A percentile compares a stretch with the other conserved stretches of the same genome.
Conservation (phyloP, 1,140 invertebrate species). For the Steinernema feltiae region DNA sequence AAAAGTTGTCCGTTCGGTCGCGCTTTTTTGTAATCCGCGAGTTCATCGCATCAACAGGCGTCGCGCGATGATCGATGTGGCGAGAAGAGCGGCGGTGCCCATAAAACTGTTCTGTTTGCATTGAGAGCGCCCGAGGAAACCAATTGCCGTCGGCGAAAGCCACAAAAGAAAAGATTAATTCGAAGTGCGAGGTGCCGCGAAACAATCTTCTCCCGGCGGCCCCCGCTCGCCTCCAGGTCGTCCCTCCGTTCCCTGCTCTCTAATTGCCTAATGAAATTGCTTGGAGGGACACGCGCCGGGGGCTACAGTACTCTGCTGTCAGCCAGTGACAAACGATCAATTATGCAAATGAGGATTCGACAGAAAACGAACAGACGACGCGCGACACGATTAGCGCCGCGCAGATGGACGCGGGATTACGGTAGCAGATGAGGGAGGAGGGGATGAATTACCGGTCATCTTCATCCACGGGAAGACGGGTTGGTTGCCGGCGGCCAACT, state of each 20-base stretch:
- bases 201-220: neutral
- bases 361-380: constrained; percentile 7
- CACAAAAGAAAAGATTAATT: constrained; percentile 5
- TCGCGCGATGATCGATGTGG: constrained; percentile 4
- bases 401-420: neutral
- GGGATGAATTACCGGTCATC: constrained; percentile 30
- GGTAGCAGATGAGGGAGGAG: neutral
- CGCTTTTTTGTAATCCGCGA: neutral
- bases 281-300: neutral
- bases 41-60: neutral
- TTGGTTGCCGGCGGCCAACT: constrained; percentile 20
- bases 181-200: neutral
- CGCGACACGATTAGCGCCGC: constrained; percentile 11
- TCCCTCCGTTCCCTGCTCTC: neutral
- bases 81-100: neutral
- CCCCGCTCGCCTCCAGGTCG: too few species aligned
- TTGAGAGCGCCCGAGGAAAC: neutral
- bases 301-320: neutral
- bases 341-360: constrained; percentile 3
- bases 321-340: neutral
- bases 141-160: neutral
- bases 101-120: constrained; percentile 14
- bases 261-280: too few species aligned
- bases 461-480: constrained; percentile 42
- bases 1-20: neutral